Conservation (phyloP, 1,140 invertebrate species). For the Polypedilum vanderplanki region DNA sequence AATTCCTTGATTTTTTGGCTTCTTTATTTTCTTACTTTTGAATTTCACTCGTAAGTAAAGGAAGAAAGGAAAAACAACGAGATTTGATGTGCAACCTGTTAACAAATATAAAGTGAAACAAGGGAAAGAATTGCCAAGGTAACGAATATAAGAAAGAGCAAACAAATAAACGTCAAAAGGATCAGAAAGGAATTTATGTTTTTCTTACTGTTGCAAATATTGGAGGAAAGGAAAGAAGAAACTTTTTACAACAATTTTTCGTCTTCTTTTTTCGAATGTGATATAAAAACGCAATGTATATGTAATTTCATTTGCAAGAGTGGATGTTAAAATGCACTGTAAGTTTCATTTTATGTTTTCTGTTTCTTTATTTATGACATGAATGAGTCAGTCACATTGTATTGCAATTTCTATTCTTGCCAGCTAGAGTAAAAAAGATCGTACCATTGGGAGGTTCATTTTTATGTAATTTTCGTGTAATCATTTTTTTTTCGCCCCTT, state of each 20-base stretch:
- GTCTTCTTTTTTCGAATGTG: background rate
- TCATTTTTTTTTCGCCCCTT: conserved; percentile 11
- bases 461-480: conserved; percentile 29
- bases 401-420: background rate
- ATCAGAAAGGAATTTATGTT: conserved; percentile 24
- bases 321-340: background rate
- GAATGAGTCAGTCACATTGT: background rate
- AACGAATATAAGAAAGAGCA: background rate
- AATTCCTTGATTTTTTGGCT: too few relatives aligned
- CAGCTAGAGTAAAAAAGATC: background rate
- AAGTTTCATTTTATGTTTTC: conserved; percentile 10
- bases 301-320: background rate
- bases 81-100: conserved; percentile 27
- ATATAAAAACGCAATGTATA: background rate
- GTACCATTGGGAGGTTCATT: conserved; percentile 22
- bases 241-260: background rate
- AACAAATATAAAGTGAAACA: background rate
- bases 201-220: background rate
- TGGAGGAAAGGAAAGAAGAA: background rate
- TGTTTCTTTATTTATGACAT: conserved; percentile 2
- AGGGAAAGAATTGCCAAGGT: conserved; percentile 1
- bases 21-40: too few relatives aligned
- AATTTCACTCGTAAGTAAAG: too few relatives aligned
- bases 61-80: background rate
- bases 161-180: conserved; percentile 26